Conservation (phyloP, 2,888 invertebrate genomes). For the Drosophila rellima region DNA sequence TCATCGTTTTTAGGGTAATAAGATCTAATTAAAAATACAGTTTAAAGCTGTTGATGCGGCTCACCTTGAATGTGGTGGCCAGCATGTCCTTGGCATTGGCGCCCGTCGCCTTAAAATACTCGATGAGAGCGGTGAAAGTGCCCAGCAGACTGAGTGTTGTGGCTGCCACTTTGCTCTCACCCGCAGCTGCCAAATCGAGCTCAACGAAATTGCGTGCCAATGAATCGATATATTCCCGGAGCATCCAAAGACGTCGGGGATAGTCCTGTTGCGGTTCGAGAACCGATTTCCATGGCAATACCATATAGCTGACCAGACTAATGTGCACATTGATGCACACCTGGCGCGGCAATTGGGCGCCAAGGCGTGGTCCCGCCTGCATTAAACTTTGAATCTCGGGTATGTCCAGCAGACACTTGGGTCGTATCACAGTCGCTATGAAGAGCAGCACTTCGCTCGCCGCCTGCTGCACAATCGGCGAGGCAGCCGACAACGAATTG, state of each 20-base stretch:
- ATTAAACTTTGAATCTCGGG: slow-evolving; percentile 83
- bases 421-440: slow-evolving; percentile 85
- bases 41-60: neutral
- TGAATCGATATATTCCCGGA: slow-evolving; percentile 84
- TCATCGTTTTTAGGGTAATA: neutral
- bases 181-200: slow-evolving; percentile 77
- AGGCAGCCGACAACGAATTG: slow-evolving; percentile 71
- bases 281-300: slow-evolving; percentile 84
- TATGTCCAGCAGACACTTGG: slow-evolving; percentile 84
- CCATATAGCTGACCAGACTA: slow-evolving; percentile 84
- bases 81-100: slow-evolving; percentile 85
- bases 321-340: slow-evolving; percentile 83
- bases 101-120: slow-evolving; percentile 84
- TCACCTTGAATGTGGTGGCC: slow-evolving; percentile 83
- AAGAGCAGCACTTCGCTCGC: slow-evolving; percentile 85
- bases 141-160: slow-evolving; percentile 81
- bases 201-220: slow-evolving; percentile 82
- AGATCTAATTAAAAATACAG: neutral
- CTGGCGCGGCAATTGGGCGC: slow-evolving; percentile 82
- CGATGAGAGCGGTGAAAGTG: slow-evolving; percentile 82
- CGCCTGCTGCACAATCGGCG: slow-evolving; percentile 84
- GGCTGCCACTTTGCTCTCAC: slow-evolving; percentile 82
- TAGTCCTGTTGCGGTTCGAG: slow-evolving; percentile 84
- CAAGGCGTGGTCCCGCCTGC: slow-evolving; percentile 82
- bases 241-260: slow-evolving; percentile 78